phyloP scores from a whole-genome alignment of 2,113 vertebrate genomes.

The Platichthys stellatus region DNA sequence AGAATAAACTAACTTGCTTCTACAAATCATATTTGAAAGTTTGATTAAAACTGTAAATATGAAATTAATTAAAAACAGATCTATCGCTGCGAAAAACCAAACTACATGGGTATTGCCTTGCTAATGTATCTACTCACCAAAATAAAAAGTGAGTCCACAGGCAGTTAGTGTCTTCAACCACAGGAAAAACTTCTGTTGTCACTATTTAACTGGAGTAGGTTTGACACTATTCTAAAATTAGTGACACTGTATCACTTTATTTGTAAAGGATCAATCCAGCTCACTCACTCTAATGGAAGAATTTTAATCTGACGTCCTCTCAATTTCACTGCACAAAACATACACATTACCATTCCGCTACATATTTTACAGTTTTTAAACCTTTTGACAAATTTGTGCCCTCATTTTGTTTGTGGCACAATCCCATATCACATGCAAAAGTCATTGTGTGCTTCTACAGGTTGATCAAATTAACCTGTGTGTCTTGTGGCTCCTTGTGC shows the following conservation, averaged over 20 bases:
- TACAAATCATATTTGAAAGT: slow-evolving; percentile 11
- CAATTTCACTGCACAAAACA: slow-evolving; percentile 15
- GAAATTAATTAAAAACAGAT: slow-evolving; percentile 33
- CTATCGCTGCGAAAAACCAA: slow-evolving; percentile 40
- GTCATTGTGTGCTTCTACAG: background rate
- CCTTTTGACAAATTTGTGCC: background rate
- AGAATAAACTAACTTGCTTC: background rate
- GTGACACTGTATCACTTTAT: slow-evolving; percentile 5
- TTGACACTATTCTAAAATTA: slow-evolving; percentile 2
- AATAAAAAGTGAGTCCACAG: slow-evolving; percentile 9
- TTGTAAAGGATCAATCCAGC: background rate
- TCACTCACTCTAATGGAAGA: slow-evolving; percentile 13
- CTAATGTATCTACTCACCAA: slow-evolving; percentile 1
- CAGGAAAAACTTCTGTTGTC: background rate
- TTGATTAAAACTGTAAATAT: slow-evolving; percentile 26
- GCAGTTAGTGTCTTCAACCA: slow-evolving; percentile 9
- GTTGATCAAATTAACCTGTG: background rate
- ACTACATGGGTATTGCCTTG: slow-evolving; percentile 55
- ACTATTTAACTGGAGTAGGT: background rate
- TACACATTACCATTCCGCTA: background rate
- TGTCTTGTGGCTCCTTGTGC: background rate
- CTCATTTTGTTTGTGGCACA: background rate
- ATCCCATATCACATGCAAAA: background rate
- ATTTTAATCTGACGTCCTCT: background rate
- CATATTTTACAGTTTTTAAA: background rate